Evolutionary conservation across 1,140 invertebrate genomes (phyloP), one percentile per base, ranked within the genome.

Genomic region (Cardiocondyla obscurior): DNA sequence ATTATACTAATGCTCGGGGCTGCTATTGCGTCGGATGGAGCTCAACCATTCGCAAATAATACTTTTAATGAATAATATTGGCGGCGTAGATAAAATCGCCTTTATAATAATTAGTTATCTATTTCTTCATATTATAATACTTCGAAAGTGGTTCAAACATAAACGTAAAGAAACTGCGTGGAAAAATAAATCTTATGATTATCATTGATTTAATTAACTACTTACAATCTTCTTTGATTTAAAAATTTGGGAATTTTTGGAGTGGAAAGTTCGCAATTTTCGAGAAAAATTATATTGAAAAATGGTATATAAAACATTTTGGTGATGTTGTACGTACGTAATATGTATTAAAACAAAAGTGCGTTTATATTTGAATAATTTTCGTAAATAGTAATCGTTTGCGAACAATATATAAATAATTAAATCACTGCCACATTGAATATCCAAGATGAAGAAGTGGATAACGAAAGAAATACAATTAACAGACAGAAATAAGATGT

Each of bases 1-100:
- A 19, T 10, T 51, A 69, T 81, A 69, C 82, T 88, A 88, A 88
- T 88, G 86, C 85, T 86, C 81, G 73, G 83, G 82, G 83, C 70
- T 87, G 69, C 67, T 65, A 60, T 30, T 58, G 22, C 51, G 14
- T 39, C 22, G 51, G 36, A 36, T 19, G 69, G 30, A 73, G 65
- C 62, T 46, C 51, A 14, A 65, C 62, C 33, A 64, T 76, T 70
- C 44, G 57, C 6, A 70, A 76, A 76, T 76, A 76, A 62, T 76
- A 76, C 39, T 25, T 49, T 62, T 30, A 46, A 57, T 19, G 53
- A 74, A 74, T 74, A 76, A 76, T 76, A 62, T 33, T n/a, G 33
- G 7, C 46, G n/a, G 69, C 46, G 12, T 30, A 77, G 33, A 76
- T 55, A 67, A 62, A 55, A 53, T 65, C 19, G 72, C 19, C 14